Percentiles rank a stretch among this genome's conserved stretches.
Evolutionary conservation across 2,797 vertebrate genomes (phyloP).

Genomic region (Pristis pectinata): DNA sequence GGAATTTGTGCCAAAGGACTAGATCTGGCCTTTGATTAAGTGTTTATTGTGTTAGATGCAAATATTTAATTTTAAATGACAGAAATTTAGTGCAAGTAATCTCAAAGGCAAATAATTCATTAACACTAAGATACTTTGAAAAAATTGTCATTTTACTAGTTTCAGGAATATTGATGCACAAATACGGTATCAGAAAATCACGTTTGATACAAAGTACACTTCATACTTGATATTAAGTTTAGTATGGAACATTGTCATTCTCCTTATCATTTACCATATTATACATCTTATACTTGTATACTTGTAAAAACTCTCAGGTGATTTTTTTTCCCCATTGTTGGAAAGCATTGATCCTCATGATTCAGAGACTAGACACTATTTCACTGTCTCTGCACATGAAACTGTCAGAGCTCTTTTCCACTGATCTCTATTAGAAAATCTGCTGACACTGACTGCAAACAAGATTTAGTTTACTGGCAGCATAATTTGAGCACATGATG

Average conservation of each 20-base stretch:
- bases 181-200: neutral
- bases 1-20: neutral
- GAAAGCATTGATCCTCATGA: too few relatives aligned
- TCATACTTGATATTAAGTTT: neutral
- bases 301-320: too few relatives aligned
- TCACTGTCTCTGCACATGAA: too few relatives aligned
- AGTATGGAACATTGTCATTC: neutral
- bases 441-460: neutral
- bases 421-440: neutral
- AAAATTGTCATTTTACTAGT: neutral
- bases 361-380: too few relatives aligned
- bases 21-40: too few relatives aligned
- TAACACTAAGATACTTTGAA: neutral
- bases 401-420: neutral
- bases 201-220: neutral
- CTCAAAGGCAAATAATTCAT: neutral
- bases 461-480: neutral
- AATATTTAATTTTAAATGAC: neutral
- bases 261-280: neutral
- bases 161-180: neutral
- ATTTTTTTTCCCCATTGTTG: too few relatives aligned
- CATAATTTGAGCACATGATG: neutral
- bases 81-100: neutral
- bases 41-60: neutral
- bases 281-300: neutral